Evolutionary conservation across 2,888 invertebrate species (phyloP), one percentile per base, ranked within the genome.

Genomic region (Melitaea athalia): DNA sequence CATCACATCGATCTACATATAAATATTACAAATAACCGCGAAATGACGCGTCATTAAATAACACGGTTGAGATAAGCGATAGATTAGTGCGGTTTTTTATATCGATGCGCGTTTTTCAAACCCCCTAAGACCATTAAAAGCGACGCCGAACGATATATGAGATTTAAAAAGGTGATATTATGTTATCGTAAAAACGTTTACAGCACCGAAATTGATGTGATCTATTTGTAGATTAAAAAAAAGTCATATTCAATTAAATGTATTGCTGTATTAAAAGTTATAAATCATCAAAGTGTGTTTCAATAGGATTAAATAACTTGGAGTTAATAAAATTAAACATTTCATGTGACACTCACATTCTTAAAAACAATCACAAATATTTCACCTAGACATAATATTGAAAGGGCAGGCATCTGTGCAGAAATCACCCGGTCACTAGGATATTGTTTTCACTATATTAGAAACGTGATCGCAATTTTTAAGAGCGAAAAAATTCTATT

Each of bases 381-480:
- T 84, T 85, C 81, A 88, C 87, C 85, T 84, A 38, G 24, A 84
- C 81, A 84, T 87, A 85, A 87, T 85, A 88, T 86, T 81, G 85
- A 85, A 85, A 88, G 88, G 90, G 89, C 88, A 84, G 85, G 84
- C 91, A 91, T 89, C 89, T 92, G 92, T 85, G 87, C 87, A 82
- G 86, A 85, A 91, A 91, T 92, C 92, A 92, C 87, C 91, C 92
- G 93, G 93, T 93, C 93, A 93, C 93, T 93, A 91, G 93, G 91
- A 93, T 93, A 93, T 93, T 93, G 93, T 93, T 93, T 93, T 93
- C 93, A 93, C 93, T 93, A 92, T 93, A 93, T 93, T 93, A 93
- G 93, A 93, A 87, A 93, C 93, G 93, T 93, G 93, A 87, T 88
- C 91, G 93, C 91, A 87, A 93, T 93, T 93, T 92, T 93, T 91